Conservation (phyloP, 53 echinoderm and acorn worm species). For the Actinopyga echinites region DNA sequence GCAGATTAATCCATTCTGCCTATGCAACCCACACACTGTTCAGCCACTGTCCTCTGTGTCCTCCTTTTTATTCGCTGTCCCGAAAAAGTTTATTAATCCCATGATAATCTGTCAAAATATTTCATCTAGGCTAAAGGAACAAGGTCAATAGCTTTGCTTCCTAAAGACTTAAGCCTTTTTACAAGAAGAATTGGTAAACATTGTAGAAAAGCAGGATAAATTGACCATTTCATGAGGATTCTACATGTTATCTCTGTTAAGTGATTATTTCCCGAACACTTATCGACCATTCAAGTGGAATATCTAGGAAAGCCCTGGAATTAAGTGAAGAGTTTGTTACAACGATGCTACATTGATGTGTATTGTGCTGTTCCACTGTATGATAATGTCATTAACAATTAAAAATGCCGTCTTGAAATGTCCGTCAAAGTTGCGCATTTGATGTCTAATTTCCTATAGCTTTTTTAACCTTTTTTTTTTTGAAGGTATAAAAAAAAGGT, state of each 20-base stretch:
- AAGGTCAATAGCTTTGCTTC: slow-evolving; percentile 24
- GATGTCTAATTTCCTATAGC: no score
- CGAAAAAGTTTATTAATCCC: slow-evolving; percentile 7
- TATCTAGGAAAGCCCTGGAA: neutral
- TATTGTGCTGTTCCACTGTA: no score
- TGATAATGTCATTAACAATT: no score
- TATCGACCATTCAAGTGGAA: neutral
- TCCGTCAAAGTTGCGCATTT: no score
- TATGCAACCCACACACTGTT: neutral
- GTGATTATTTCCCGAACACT: neutral
- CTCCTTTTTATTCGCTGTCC: neutral
- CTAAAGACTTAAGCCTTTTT: neutral
- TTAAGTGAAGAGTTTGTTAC: neutral
- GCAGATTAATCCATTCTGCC: neutral
- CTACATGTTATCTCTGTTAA: neutral
- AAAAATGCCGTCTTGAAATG: no score
- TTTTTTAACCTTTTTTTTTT: no score
- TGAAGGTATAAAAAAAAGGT: no score
- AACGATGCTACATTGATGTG: no score
- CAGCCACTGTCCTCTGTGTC: no score
- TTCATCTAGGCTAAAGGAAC: slow-evolving; percentile 1
- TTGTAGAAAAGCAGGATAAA: neutral
- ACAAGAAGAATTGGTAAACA: neutral
- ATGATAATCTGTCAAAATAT: slow-evolving; percentile 1
- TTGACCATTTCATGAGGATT: neutral